These are phyloP conservation scores for Hypolimnas misippus DNA, from an alignment of 2,888 invertebrate genomes.

Conservation along the genomic window DNA sequence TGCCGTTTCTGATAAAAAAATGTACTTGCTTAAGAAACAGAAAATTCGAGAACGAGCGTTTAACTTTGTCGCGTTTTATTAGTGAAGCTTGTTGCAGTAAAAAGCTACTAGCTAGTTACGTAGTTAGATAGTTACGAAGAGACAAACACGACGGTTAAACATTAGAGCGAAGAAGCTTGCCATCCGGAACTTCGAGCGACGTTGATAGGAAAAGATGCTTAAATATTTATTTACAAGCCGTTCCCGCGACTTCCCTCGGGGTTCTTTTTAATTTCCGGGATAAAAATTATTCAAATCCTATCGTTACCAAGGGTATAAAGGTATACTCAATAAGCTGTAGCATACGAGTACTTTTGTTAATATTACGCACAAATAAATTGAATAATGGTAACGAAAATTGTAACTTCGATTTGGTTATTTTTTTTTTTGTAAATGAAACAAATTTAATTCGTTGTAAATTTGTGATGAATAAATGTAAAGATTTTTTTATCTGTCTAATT, in stretches of 20 bases:
- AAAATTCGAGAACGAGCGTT: neutral
- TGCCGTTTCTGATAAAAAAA: too few relatives aligned
- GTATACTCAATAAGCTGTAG: constrained; percentile 3
- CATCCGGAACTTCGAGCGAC: constrained; percentile 3
- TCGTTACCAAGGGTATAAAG: neutral
- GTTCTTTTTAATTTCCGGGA: neutral
- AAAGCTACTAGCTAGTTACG: neutral
- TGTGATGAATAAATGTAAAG: too few relatives aligned
- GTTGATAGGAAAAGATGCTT: constrained; percentile 8
- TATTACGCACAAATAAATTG: too few relatives aligned
- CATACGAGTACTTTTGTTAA: constrained; percentile 10
- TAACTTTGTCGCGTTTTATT: neutral
- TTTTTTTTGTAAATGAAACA: too few relatives aligned
- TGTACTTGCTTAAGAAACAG: neutral
- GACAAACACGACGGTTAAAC: constrained; percentile 10
- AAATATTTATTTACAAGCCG: neutral
- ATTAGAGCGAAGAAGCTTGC: neutral
- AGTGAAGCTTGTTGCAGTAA: neutral
- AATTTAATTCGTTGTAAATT: too few relatives aligned
- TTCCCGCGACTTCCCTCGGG: neutral
- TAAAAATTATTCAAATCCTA: neutral
- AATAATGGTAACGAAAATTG: too few relatives aligned
- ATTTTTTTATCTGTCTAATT: too few relatives aligned
- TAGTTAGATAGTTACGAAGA: constrained; percentile 4
- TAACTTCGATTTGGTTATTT: too few relatives aligned